Percentiles rank a stretch among this genome's conserved stretches.
Conservation (phyloP, 2,888 invertebrate species). For the Anthrax anthrax region DNA sequence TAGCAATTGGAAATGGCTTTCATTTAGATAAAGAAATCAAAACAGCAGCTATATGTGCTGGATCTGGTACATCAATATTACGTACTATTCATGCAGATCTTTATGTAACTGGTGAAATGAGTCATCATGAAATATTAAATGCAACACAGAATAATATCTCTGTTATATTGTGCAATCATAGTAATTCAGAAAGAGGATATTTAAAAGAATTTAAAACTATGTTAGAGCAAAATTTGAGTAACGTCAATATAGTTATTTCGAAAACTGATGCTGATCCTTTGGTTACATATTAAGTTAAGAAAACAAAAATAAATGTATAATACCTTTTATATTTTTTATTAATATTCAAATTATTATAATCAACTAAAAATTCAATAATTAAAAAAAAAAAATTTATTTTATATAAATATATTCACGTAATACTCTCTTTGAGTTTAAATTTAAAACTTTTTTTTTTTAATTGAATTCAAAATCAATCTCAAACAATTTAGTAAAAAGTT, state of each 20-base stretch:
- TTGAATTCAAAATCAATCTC: too few species aligned
- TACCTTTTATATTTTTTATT: too few species aligned
- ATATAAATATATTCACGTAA: too few species aligned
- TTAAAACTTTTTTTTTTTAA: too few species aligned
- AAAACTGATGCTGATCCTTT: slow-evolving; percentile 64
- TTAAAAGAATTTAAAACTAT: slow-evolving; percentile 43
- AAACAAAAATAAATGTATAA: too few species aligned
- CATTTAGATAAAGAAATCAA: slow-evolving; percentile 37
- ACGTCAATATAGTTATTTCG: slow-evolving; percentile 49
- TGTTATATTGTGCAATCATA: slow-evolving; percentile 84
- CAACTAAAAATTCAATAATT: too few species aligned
- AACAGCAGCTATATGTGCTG: slow-evolving; percentile 74
- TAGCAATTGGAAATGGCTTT: slow-evolving; percentile 45
- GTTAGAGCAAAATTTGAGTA: slow-evolving; percentile 21
- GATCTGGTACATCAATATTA: slow-evolving; percentile 71
- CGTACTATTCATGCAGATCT: slow-evolving; percentile 59
- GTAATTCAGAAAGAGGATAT: slow-evolving; percentile 85
- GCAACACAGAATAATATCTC: slow-evolving; percentile 62
- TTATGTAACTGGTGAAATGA: slow-evolving; percentile 85
- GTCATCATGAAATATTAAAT: slow-evolving; percentile 85
- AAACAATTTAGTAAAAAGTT: too few species aligned
- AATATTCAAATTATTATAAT: too few species aligned
- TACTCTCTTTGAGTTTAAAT: too few species aligned
- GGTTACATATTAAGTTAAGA: slow-evolving; percentile 41
- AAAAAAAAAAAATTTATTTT: too few species aligned